Evolutionary conservation across 2,888 invertebrate species (phyloP).

Genomic region (Rhopalosiphum nymphaeae): DNA sequence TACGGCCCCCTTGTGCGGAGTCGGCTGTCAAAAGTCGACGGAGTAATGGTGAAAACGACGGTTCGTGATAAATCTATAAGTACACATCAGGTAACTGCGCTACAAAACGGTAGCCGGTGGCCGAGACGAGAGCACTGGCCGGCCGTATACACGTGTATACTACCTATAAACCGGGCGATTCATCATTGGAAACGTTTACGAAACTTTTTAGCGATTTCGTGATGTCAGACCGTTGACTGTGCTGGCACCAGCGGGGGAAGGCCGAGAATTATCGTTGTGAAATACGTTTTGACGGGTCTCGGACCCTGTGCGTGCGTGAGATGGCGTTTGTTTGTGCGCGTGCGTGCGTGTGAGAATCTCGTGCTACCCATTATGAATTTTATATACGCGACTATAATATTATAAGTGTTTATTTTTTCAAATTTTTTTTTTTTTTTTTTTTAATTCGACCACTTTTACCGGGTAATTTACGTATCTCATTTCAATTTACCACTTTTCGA

Average conservation of each 20-base stretch:
- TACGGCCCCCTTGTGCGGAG: background rate
- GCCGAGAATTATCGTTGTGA: background rate
- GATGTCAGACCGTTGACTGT: background rate
- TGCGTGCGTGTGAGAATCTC: background rate
- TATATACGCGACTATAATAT: background rate
- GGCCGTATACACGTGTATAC: too few relatives aligned
- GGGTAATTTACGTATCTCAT: background rate
- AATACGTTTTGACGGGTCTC: background rate
- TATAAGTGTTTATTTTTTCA: background rate
- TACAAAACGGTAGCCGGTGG: constrained; percentile 27
- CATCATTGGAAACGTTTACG: background rate
- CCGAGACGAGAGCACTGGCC: background rate
- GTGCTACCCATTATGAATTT: background rate
- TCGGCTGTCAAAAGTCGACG: background rate
- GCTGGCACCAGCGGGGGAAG: background rate
- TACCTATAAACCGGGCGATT: background rate
- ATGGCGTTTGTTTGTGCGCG: background rate
- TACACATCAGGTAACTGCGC: background rate
- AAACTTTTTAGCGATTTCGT: constrained; percentile 9
- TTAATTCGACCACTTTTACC: background rate
- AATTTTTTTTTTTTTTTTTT: background rate
- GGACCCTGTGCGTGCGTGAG: background rate
- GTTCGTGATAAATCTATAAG: constrained; percentile 43
- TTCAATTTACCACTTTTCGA: background rate
- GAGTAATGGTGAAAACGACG: background rate